phyloP scores from a whole-genome alignment of 2,113 vertebrate genomes.

The Sinocyclocheilus anophthalmus region DNA sequence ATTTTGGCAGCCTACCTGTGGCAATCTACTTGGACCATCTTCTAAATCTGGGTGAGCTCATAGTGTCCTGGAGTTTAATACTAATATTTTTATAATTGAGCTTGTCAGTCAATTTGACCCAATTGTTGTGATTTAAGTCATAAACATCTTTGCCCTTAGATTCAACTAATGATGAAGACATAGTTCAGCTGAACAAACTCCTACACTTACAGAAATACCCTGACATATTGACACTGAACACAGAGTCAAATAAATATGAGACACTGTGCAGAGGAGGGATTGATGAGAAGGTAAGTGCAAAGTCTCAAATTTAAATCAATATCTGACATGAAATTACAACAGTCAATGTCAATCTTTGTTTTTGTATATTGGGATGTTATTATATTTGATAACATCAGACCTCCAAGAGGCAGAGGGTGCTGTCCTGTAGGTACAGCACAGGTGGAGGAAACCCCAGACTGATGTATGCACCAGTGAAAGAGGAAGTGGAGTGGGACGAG shows the following conservation, averaged over 20 bases:
- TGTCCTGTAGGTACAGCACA: conserved; percentile 54
- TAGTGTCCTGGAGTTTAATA: too few relatives aligned
- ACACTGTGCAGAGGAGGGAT: conserved; percentile 52
- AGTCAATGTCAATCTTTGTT: background rate
- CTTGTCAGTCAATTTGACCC: too few relatives aligned
- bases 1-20: too few relatives aligned
- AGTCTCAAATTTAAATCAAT: background rate
- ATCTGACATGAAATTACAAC: background rate
- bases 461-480: conserved; percentile 50
- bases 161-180: conserved; percentile 1
- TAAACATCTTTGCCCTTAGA: conserved; percentile 2
- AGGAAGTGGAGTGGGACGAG: conserved; percentile 53
- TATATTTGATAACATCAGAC: conserved; percentile 32
- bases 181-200: background rate
- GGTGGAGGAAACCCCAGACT: conserved; percentile 52
- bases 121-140: too few relatives aligned
- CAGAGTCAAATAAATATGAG: conserved; percentile 12
- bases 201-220: background rate
- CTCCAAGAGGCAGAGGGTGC: conserved; percentile 19
- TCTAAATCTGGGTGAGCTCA: too few relatives aligned
- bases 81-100: too few relatives aligned
- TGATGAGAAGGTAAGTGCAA: conserved; percentile 35
- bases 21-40: too few relatives aligned
- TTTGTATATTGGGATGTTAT: background rate
- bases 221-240: conserved; percentile 24